These are phyloP conservation scores for Rotaria socialis DNA, from an alignment of 2,888 invertebrate species.

Conservation along the genomic window DNA sequence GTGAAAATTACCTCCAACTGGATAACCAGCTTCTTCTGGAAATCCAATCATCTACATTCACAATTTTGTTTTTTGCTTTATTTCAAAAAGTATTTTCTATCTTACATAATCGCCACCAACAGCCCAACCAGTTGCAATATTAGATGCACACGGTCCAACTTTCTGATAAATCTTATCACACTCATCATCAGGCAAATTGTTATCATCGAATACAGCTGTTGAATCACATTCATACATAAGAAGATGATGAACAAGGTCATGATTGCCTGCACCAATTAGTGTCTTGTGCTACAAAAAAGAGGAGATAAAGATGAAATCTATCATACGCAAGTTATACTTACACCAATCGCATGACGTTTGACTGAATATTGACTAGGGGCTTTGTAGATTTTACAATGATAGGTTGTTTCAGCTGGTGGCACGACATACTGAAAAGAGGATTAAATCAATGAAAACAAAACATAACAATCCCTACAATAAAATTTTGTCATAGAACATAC, in stretches of 20 bases:
- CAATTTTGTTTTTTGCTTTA: not conserved
- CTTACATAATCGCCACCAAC: slow-evolving; percentile 37
- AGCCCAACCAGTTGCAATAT: slow-evolving; percentile 40
- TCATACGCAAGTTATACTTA: not conserved
- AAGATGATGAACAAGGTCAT: slow-evolving; percentile 39
- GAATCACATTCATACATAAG: slow-evolving; percentile 40
- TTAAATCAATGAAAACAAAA: no score
- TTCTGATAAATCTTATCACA: not conserved
- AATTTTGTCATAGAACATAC: not conserved
- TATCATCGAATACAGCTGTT: slow-evolving; percentile 8
- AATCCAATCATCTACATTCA: not conserved
- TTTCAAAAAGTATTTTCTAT: not conserved
- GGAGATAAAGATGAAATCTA: no score
- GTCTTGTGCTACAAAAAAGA: not conserved
- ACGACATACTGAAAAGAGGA: not conserved
- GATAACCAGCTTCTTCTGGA: slow-evolving; percentile 33
- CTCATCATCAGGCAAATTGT: not conserved
- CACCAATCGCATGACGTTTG: not conserved
- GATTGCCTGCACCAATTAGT: not conserved
- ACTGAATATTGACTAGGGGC: not conserved
- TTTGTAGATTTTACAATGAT: not conserved
- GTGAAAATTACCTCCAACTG: slow-evolving; percentile 40
- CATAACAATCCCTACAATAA: no score
- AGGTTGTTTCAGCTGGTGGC: not conserved
- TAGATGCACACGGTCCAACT: not conserved